Base-by-base conservation (phyloP, 2,797 vertebrate genomes). In the Lagocephalus sceleratus region DNA sequence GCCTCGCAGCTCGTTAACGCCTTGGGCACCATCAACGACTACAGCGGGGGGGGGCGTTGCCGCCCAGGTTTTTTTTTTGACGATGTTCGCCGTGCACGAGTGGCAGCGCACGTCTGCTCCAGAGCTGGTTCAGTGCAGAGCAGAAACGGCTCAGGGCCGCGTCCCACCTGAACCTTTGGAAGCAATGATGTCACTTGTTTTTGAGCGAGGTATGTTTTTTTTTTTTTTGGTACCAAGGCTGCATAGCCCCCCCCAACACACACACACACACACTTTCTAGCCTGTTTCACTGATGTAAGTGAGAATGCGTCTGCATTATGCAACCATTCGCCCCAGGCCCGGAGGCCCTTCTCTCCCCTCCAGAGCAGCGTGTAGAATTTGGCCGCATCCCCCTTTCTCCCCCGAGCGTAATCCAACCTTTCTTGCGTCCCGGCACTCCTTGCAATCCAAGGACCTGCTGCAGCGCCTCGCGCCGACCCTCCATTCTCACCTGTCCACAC, bases 221-320 rank as follows among this genome's bases (percentile, higher is more conserved):
- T 19, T 56, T 59, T 26, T 40, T 60, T 29, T 29, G 7, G 11
- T 29, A 29, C 32, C 32, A 10, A 35, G 32, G 32, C 32, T 35
- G 12, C 12, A 35, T 12, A 14, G 32, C 32, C 9, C 46, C 54
- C 40, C 23, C 47, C 38, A n/a, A n/a, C n/a, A n/a, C n/a, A n/a
- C n/a, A n/a, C n/a, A n/a, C n/a, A n/a, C n/a, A n/a, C 17, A 58
- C n/a, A 52, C 15, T 44, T 6, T 55, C 25, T 48, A 11, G 21
- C 32, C 32, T 19, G 46, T 63, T 74, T 68, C 54, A 42, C 38
- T 65, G 45, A 45, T 53, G 66, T 75, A 64, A 66, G 56, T 57
- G 64, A 69, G 71, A 78, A 73, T 79, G 73, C 63, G 39, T 10
- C 51, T 52, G 48, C 51, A 57, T 83, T 81, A 71, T 76, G 76